Evolutionary conservation across 2,113 vertebrate genomes (phyloP), one percentile per base, ranked within the genome.

Genomic region (Vireo altiloquus): DNA sequence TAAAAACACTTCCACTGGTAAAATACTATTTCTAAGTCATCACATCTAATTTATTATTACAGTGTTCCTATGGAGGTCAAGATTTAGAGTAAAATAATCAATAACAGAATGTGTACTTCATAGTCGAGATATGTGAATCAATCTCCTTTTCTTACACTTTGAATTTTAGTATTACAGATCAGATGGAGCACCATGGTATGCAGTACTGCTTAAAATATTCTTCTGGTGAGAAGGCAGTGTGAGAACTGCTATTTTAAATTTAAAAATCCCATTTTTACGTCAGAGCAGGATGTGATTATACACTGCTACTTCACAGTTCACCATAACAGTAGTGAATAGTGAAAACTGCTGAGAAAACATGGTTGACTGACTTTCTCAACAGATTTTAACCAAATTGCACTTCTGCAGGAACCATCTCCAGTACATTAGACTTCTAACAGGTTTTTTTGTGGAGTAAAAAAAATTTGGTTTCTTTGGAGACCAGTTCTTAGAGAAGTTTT

Each of bases 221-320:
- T 89, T 19, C 52, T 89, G 44, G 47, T 68, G 68, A 87, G 91
- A 94, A 95, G 35, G 65, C 49, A 89, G 22, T 66, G 71, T 81
- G 65, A 83, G 35, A 92, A 91, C 24, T 90, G n/a, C 52, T 90
- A 81, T 83, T 94, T 92, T 83, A 94, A 94, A 91, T 57, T 3
- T 24, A 81, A 92, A 64, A 64, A 42, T 39, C 21, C 11, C 13
- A 77, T 96, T 90, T 94, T 96, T 91, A 71, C 53, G 7, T 93
- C 90, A 96, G 57, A 79, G 44, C 65, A 94, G 92, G 82, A 90
- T 91, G 35, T 88, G 88, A 88, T 92, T 86, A 93, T 78, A 66
- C 27, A 78, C 56, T 86, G 63, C 56, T 82, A 56, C 53, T 93
- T 92, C 13, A 7, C 75, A 77, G 87, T 52, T 92, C 79, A 59